A percentile compares a stretch with the other conserved stretches of the same genome.
phyloP scores from a whole-genome alignment of 2,113 vertebrate species.

The Nyctereutes procyonoides region DNA sequence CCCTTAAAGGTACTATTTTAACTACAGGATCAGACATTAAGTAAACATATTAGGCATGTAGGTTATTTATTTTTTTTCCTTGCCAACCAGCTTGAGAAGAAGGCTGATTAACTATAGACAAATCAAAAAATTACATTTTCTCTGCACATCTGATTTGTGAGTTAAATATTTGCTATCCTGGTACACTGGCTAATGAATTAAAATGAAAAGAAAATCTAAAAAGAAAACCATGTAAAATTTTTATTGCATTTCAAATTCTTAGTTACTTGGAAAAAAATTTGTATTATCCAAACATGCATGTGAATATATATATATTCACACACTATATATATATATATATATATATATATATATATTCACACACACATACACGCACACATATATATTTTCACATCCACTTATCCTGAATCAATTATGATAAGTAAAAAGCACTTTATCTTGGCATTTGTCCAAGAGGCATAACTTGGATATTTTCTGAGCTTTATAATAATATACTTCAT shows the following conservation, averaged over 20 bases:
- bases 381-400: neutral
- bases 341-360: too few relatives aligned
- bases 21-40: neutral
- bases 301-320: too few relatives aligned
- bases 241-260: conserved; percentile 30
- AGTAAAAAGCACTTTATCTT: conserved; percentile 45
- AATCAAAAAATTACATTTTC: conserved; percentile 41
- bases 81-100: neutral
- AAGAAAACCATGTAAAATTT: conserved; percentile 33
- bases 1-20: neutral
- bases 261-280: conserved; percentile 56
- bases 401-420: conserved; percentile 3
- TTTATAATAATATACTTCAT: neutral
- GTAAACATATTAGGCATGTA: neutral
- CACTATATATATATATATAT: too few relatives aligned
- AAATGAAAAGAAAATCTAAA: conserved; percentile 31
- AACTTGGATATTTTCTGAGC: neutral
- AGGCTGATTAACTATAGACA: conserved; percentile 7
- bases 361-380: too few relatives aligned
- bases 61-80: conserved; percentile 31
- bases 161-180: conserved; percentile 60
- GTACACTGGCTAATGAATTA: conserved; percentile 7
- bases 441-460: neutral
- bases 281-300: neutral
- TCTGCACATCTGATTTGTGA: neutral